Evolutionary conservation across 2,113 vertebrate species (phyloP), one percentile per base, ranked within the genome.

Genomic region (Pelmatolapia mariae): DNA sequence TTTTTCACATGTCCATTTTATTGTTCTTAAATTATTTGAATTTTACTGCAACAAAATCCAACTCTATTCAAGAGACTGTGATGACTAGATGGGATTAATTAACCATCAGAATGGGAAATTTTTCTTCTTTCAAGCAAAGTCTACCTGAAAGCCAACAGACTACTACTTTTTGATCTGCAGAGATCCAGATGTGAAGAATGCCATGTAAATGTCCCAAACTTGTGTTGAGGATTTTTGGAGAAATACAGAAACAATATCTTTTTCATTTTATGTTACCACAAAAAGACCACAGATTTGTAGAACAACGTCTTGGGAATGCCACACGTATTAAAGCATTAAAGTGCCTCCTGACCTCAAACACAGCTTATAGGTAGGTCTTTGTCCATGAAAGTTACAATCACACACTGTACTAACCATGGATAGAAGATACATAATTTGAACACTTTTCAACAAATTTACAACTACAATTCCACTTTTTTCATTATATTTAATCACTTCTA

Each of bases 131-230:
- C 33, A 68, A 68, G 33, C 0, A 68, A 71, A 71, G 63, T 1
- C 63, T 40, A 43, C 36, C 36, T 71, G 36, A 38, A 38, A 68
- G 61, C 33, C 61, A 66, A 66, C 61, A 66, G 61, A 66, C 33
- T 38, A 0, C 61, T 38, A 8, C 33, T 8, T 68, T 68, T 38
- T 68, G 61, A 68, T 68, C 61, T 22, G 33, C 61, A 66, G 33
- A 38, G 61, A 66, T 66, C 61, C 38, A 19, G 10, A 68, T 68
- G 33, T 38, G 33, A 5, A 66, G 61, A 38, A 38, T 38, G 36
- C 36, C 36, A 38, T 68, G 61, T 68, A 68, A 68, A 22, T 38
- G 33, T 38, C 19, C 33, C 19, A 68, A 68, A 66, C 61, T 12
- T 66, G 12, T 38, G 18, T 66, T n/a, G 18, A 22, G 19, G 61